phyloP scores from a whole-genome alignment of 2,113 vertebrate species.

The Pao palembangensis region DNA sequence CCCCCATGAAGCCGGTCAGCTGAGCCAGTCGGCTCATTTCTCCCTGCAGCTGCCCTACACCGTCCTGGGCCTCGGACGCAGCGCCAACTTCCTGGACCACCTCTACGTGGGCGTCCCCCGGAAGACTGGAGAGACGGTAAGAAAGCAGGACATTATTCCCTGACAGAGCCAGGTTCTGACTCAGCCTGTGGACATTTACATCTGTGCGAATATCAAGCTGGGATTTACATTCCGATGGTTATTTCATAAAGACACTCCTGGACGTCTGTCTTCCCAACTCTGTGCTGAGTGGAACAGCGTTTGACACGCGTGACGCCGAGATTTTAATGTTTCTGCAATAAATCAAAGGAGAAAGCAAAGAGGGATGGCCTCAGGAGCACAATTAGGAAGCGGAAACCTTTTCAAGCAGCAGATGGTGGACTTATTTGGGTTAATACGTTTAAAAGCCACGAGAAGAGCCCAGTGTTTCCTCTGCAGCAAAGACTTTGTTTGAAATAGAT shows the following conservation, averaged over 20 bases:
- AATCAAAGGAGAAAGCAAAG: neutral
- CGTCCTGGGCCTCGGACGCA: slow-evolving; percentile 90
- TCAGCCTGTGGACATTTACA: too few species aligned
- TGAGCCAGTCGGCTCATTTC: slow-evolving; percentile 94
- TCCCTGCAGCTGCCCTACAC: slow-evolving; percentile 95
- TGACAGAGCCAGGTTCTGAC: neutral
- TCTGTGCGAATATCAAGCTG: too few species aligned
- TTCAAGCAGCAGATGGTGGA: slow-evolving; percentile 10
- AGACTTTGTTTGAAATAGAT: neutral
- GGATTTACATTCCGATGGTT: too few species aligned
- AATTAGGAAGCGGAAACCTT: slow-evolving; percentile 12
- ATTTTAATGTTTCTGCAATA: slow-evolving; percentile 3
- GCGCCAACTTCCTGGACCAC: slow-evolving; percentile 96
- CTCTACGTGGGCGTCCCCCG: slow-evolving; percentile 92
- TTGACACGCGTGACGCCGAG: slow-evolving; percentile 12
- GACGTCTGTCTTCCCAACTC: neutral
- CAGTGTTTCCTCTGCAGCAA: neutral
- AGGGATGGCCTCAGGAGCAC: neutral
- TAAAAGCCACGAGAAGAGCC: slow-evolving; percentile 8
- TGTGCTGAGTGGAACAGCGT: slow-evolving; percentile 1
- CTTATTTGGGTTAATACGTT: neutral
- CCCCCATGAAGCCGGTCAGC: slow-evolving; percentile 83
- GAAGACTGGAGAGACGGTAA: slow-evolving; percentile 82
- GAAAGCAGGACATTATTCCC: slow-evolving; percentile 8
- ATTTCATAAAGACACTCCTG: too few species aligned